These are phyloP conservation scores for Sitobion miscanthi DNA, from an alignment of 1,140 invertebrate genomes.

Conservation along the genomic window DNA sequence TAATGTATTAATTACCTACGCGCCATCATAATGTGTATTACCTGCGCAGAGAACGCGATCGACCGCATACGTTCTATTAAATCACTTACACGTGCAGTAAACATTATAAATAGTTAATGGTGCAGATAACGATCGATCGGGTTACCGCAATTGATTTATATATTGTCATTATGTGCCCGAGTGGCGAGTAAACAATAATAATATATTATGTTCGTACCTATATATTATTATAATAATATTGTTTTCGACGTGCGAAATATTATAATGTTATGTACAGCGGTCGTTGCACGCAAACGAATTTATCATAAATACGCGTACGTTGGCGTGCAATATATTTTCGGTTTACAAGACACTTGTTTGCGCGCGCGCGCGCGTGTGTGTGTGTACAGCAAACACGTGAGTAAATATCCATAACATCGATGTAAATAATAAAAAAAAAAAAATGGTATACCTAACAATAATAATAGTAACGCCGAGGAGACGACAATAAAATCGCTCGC, in stretches of 20 bases:
- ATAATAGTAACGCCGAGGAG: neutral
- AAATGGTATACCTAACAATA: neutral
- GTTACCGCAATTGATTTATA: neutral
- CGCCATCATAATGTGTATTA: neutral
- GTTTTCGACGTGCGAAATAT: neutral
- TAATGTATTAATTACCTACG: neutral
- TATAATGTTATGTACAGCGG: neutral
- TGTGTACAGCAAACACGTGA: neutral
- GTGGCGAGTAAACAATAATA: neutral
- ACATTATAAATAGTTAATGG: neutral
- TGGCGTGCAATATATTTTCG: constrained; percentile 9
- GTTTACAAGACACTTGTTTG: neutral
- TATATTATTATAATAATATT: neutral
- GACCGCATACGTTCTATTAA: neutral
- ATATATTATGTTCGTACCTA: neutral
- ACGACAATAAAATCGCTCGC: neutral
- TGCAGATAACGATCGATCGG: constrained; percentile 12
- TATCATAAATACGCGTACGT: neutral
- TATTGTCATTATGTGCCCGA: neutral
- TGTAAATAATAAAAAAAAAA: neutral
- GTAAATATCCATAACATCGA: neutral
- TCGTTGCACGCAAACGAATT: neutral
- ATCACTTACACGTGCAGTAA: neutral
- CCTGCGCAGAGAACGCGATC: neutral
- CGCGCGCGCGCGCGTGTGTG: too few relatives aligned